phyloP scores from a whole-genome alignment of 1,140 invertebrate genomes.

The Cephus cinctus region DNA sequence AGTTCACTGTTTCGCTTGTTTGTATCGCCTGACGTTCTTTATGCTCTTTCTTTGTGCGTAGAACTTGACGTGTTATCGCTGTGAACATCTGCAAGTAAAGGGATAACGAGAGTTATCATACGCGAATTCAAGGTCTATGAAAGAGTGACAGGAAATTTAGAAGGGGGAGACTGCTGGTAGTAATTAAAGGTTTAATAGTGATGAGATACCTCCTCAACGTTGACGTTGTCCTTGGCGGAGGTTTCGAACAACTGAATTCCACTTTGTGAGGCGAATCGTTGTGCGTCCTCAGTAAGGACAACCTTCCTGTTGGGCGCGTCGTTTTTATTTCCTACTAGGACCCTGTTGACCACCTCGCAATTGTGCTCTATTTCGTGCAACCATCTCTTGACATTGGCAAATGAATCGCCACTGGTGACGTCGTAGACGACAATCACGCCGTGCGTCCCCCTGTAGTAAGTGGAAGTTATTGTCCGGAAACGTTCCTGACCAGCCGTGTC shows the following conservation, averaged over 20 bases:
- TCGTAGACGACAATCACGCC: constrained; percentile 99
- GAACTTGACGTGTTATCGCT: constrained; percentile 70
- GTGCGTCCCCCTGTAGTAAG: constrained; percentile 98
- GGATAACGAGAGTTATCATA: not conserved
- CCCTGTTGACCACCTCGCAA: constrained; percentile 99
- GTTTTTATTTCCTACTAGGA: constrained; percentile 99
- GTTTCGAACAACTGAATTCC: constrained; percentile 97
- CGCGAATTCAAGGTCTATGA: not conserved
- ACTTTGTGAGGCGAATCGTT: constrained; percentile 96
- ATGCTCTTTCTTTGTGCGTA: constrained; percentile 67
- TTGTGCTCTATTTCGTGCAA: constrained; percentile 99
- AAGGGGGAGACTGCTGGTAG: not conserved
- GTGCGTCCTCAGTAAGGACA: constrained; percentile 94
- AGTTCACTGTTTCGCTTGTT: constrained; percentile 58
- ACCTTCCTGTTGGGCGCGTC: constrained; percentile 97
- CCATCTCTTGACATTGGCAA: constrained; percentile 98
- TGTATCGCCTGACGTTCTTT: constrained; percentile 63
- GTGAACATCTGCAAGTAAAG: constrained; percentile 68
- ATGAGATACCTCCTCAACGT: constrained; percentile 93
- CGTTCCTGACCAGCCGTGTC: constrained; percentile 93
- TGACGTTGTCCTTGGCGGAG: constrained; percentile 98
- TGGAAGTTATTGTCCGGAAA: constrained; percentile 92
- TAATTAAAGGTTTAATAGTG: constrained; percentile 25
- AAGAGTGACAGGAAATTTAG: not conserved
- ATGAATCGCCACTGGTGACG: constrained; percentile 97